Base-by-base conservation (phyloP, 2,888 invertebrate species). In the Agrochola litura region DNA sequence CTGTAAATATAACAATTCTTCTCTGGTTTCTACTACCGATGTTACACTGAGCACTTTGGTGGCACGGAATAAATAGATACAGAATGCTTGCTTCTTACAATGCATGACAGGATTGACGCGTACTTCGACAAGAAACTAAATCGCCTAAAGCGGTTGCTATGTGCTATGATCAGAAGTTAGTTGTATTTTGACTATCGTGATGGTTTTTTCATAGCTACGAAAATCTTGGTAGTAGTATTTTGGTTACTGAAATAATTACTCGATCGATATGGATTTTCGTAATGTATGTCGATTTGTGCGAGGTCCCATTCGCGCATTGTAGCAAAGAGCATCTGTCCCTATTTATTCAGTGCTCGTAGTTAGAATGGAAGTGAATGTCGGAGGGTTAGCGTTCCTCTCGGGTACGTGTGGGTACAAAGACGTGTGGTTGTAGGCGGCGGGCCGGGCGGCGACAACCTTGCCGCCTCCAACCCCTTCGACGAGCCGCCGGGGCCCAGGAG, bases 391-490 rank as follows among this genome's bases (percentile, higher is more conserved):
- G 73, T 88, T 88, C 86, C 86, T 86, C 81, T 84, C 79, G 86
- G 87, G 88, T 87, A 83, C 83, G 84, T 86, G 84, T 86, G 89
- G 91, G 89, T 92, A 91, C 89, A 92, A 87, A 88, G 88, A 88
- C 88, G 88, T 92, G 89, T 92, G 92, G 95, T 96, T 95, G 95
- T 96, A 96, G 96, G 96, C 96, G 96, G 95, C 92, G 96, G 96
- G 94, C 94, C 95, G 89, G 96, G 95, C 92, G 96, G 95, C 90
- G 98, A 98, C 97, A 98, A 98, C 97, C 98, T 98, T 94, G 98
- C 97, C 97, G 98, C 98, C 95, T 98, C 98, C 95, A 98, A 98
- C 97, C 98, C 98, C 90, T 98, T 98, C 97, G 98, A 98, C 97
- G 98, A 98, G 97, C 97, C 97, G 93, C 97, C 97, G 92, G 96